A percentile compares a stretch with the other conserved stretches of the same genome.
Conservation (phyloP, 2,113 vertebrate genomes). For the Parotia lawesii region DNA sequence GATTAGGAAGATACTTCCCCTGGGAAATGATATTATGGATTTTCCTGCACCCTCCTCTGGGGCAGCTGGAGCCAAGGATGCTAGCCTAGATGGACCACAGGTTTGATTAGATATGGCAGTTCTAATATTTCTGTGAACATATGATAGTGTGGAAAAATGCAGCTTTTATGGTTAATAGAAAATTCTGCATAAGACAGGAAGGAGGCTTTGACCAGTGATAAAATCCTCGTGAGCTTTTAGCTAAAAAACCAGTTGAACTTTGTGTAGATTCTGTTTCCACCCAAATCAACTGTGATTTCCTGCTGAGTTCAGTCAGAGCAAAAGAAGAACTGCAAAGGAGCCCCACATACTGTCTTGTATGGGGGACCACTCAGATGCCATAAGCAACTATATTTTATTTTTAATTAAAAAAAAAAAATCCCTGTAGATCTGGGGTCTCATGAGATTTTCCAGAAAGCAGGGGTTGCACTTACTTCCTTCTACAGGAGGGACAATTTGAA, state of each 20-base stretch:
- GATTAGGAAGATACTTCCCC: neutral
- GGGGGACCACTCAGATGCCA: neutral
- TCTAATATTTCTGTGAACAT: neutral
- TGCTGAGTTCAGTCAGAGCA: neutral
- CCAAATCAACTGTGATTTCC: constrained; percentile 3
- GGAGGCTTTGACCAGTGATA: neutral
- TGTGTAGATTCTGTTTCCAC: neutral
- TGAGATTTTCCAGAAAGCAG: neutral
- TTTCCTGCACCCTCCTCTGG: neutral
- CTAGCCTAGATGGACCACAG: neutral
- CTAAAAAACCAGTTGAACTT: constrained; percentile 25
- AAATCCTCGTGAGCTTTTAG: neutral
- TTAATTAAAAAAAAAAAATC: neutral
- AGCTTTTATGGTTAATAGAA: neutral
- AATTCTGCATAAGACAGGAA: neutral
- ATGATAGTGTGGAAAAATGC: neutral
- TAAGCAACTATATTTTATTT: neutral
- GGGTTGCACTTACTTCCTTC: neutral
- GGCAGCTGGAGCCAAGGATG: neutral
- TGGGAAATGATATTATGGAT: neutral
- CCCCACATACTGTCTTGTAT: neutral
- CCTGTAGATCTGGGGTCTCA: neutral
- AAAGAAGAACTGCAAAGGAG: neutral
- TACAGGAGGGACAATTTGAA: neutral
- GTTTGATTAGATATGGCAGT: constrained; percentile 29